Evolutionary conservation across 2,113 vertebrate species (phyloP), one percentile per base, ranked within the genome.

Genomic region (Burhinus oedicnemus): DNA sequence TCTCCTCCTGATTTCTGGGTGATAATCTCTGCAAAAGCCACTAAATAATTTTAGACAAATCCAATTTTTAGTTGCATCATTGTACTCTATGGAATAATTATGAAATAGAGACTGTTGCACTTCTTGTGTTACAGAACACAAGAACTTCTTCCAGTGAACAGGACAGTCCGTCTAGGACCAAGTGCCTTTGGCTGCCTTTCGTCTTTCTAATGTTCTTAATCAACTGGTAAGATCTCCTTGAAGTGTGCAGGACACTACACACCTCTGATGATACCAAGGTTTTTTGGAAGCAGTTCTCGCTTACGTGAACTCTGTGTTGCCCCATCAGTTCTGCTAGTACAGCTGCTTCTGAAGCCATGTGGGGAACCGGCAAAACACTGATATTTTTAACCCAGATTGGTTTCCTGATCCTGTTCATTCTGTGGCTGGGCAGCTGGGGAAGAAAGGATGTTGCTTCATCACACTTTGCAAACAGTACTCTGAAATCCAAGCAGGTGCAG

Each of bases 121-220:
- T 8, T 65, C 40, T 57, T 83, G 64, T 78, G 55, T 75, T 74
- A 27, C 11, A 38, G 72, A 78, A 91, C 6, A 3, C 49, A 51
- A 54, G 55, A 89, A 45, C 22, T 65, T 82, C 58, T 80, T 76
- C 30, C 27, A 57, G 36, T 44, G 65, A 82, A 42, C 2, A 8
- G 69, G 44, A 58, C 13, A 2, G 17, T 83, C 34, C 29, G 12
- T 87, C n/a, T 44, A 44, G 62, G 54, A 75, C 69, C 0, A 0
- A 23, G 36, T 79, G 29, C 84, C 45, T 90, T 68, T 83, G 68
- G 6, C 71, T 75, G 42, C 61, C 12, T 68, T 44, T 91, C 47
- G 25, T 78, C 61, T 85, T 84, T 75, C n/a, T 82, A 36, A 15
- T 38, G 11, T 58, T 82, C 58, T 93, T 44, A 55, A 30, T 84